Conservation (phyloP, 1,140 invertebrate genomes). For the Coelopa frigida region DNA sequence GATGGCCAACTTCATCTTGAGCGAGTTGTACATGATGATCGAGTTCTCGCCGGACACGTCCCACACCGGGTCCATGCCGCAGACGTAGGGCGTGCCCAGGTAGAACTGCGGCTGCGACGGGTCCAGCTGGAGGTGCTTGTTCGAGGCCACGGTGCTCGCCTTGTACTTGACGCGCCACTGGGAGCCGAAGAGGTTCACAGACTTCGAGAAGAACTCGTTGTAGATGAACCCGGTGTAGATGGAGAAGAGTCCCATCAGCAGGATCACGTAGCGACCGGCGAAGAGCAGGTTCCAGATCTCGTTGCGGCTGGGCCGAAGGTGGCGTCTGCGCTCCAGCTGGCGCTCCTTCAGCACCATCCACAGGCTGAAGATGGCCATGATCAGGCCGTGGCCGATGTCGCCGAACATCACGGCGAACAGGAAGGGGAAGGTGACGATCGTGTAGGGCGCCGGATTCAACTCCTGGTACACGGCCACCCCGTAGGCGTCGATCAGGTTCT, state of each 20-base stretch:
- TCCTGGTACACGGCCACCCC: conserved; percentile 68
- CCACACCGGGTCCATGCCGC: conserved; percentile 71
- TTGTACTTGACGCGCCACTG: conserved; percentile 72
- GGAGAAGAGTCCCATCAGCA: conserved; percentile 95
- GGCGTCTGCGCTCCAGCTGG: conserved; percentile 52
- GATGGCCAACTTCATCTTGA: conserved; percentile 98
- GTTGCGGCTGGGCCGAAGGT: conserved; percentile 69
- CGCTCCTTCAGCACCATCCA: conserved; percentile 66
- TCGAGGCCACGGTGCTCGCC: conserved; percentile 45
- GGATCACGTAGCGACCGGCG: conserved; percentile 91
- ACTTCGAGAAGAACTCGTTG: conserved; percentile 93
- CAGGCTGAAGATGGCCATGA: conserved; percentile 55
- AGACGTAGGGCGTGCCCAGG: conserved; percentile 40
- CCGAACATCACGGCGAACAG: conserved; percentile 73
- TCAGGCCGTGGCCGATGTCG: conserved; percentile 62
- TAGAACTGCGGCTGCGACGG: conserved; percentile 65
- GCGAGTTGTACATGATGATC: conserved; percentile 92
- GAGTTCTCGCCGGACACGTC: conserved; percentile 84
- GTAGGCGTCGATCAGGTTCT: conserved; percentile 77
- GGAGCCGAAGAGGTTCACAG: conserved; percentile 87
- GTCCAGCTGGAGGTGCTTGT: conserved; percentile 55
- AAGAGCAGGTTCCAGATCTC: conserved; percentile 96
- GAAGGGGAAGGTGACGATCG: conserved; percentile 69
- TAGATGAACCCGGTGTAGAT: conserved; percentile 96
- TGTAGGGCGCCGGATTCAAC: conserved; percentile 66